A percentile compares a stretch with the other conserved stretches of the same genome.
Conservation (phyloP, 30 jellyfish, hydroid and myxozoan species). For the Hydractinia echinata region DNA sequence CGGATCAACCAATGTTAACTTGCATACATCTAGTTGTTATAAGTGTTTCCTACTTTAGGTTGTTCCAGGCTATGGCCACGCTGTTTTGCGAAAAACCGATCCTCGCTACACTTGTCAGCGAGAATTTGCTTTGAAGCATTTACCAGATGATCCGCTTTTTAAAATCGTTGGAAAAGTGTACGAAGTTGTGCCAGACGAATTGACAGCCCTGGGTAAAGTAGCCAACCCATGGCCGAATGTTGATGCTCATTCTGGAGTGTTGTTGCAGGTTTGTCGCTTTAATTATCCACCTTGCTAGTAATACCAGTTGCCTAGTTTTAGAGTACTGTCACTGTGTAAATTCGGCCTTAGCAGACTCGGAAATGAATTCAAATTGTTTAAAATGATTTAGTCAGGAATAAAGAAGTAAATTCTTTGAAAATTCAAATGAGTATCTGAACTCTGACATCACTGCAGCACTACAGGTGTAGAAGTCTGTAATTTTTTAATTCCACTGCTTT, state of each 20-base stretch:
- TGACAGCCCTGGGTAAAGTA: slow-evolving; percentile 88
- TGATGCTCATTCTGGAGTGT: slow-evolving; percentile 99
- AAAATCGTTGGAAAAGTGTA: slow-evolving; percentile 72
- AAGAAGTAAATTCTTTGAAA: too few relatives aligned
- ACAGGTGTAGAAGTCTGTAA: too few relatives aligned
- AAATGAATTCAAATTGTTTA: too few relatives aligned
- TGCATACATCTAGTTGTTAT: too few relatives aligned
- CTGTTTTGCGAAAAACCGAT: slow-evolving; percentile 98
- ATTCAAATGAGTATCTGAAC: too few relatives aligned
- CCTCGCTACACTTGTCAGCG: slow-evolving; percentile 98
- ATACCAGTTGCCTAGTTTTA: too few relatives aligned
- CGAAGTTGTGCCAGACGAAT: slow-evolving; percentile 96
- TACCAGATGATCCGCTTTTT: slow-evolving; percentile 87
- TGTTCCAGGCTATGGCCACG: slow-evolving; percentile 99
- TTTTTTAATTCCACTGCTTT: neutral
- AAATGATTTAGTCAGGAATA: too few relatives aligned
- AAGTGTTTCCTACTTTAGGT: slow-evolving; percentile 48
- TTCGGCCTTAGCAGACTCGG: too few relatives aligned
- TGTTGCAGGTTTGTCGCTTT: slow-evolving; percentile 55
- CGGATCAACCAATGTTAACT: too few relatives aligned
- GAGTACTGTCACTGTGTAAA: too few relatives aligned
- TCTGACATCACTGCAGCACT: too few relatives aligned
- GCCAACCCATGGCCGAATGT: slow-evolving; percentile 99
- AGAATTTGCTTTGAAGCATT: slow-evolving; percentile 90
- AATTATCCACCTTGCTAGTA: too few relatives aligned